Evolutionary conservation across 2,113 vertebrate species (phyloP), one percentile per base, ranked within the genome.

Genomic region (Neolamprologus brichardi): DNA sequence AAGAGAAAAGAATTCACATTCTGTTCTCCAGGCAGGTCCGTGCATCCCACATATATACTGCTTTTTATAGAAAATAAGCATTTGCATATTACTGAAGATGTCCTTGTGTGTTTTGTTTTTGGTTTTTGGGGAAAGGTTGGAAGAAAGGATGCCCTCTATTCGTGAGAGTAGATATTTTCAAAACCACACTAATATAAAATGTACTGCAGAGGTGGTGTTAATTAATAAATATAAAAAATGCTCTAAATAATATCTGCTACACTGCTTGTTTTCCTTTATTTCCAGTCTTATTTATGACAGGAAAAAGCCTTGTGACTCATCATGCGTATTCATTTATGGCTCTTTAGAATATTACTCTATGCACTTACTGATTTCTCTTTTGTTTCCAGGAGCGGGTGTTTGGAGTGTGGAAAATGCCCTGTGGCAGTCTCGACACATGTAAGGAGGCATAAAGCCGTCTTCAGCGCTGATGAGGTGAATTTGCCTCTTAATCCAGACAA

Each of bases 401-500:
- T 41, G 54, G 56, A 89, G 15, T 23, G 52, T 84, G 39, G 54
- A 67, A 70, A 58, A 81, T 82, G 81, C 20, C 41, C 46, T 52
- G 23, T 41, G 46, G 23, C 28, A 18, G 13, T 13, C 17, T 44
- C 4, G 4, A 64, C 51, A n/a, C 53, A 67, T 49, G 56, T 20
- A 37, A 84, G 28, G 39, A 80, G 52, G 25, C 62, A 81, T 39
- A 41, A 91, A 93, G 88, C 77, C 80, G 10, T 54, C 83, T 83
- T 95, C 85, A 94, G 79, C 9, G 13, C 81, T 79, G 82, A 94
- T 79, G 80, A 88, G n/a, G 39, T 88, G 56, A 80, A 46, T 13
- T 81, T 39, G 30, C 34, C 4, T 64, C 51, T 20, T 79, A 53
- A 89, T 84, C 84, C 85, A 84, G 89, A 90, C 88, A 89, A 89